Evolutionary conservation across 1,140 invertebrate genomes (phyloP).

Genomic region (Phthorimaea operculella): DNA sequence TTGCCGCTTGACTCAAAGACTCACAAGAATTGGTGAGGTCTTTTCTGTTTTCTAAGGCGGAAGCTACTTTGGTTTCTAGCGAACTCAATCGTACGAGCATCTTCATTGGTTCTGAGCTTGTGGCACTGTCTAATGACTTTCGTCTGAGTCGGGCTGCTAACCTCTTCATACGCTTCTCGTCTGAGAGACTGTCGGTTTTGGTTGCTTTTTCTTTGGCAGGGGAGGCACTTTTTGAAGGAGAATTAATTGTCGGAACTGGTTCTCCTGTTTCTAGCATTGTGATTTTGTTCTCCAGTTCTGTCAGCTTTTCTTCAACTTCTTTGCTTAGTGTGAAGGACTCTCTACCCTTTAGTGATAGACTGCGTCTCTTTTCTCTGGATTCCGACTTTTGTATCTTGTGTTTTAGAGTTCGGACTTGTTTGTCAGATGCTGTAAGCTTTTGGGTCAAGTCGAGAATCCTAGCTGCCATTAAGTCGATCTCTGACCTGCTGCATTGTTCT

Average conservation of each 20-base stretch:
- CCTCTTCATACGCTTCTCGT: constrained; percentile 67
- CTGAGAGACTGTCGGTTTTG: constrained; percentile 62
- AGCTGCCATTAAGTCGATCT: constrained; percentile 83
- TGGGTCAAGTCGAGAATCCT: constrained; percentile 85
- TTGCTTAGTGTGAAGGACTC: constrained; percentile 83
- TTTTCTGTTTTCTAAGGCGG: constrained; percentile 65
- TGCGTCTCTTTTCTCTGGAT: constrained; percentile 80
- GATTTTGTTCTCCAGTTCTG: constrained; percentile 82
- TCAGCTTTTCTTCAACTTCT: constrained; percentile 85
- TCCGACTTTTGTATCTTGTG: constrained; percentile 84
- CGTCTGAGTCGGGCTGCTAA: constrained; percentile 69
- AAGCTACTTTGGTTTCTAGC: constrained; percentile 78
- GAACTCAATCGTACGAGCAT: constrained; percentile 78
- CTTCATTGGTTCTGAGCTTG: constrained; percentile 81
- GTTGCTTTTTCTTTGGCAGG: constrained; percentile 65
- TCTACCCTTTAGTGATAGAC: constrained; percentile 82
- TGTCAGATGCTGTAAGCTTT: constrained; percentile 84
- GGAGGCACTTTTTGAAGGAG: constrained; percentile 61
- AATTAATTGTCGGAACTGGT: constrained; percentile 58
- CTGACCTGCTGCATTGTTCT: constrained; percentile 77
- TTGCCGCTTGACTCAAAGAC: constrained; percentile 57
- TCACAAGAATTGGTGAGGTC: constrained; percentile 67
- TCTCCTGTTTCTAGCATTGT: constrained; percentile 70
- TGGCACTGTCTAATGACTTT: constrained; percentile 81
- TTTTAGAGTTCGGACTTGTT: constrained; percentile 81